Conservation (phyloP, 2,113 vertebrate genomes). For the Thermophis baileyi region DNA sequence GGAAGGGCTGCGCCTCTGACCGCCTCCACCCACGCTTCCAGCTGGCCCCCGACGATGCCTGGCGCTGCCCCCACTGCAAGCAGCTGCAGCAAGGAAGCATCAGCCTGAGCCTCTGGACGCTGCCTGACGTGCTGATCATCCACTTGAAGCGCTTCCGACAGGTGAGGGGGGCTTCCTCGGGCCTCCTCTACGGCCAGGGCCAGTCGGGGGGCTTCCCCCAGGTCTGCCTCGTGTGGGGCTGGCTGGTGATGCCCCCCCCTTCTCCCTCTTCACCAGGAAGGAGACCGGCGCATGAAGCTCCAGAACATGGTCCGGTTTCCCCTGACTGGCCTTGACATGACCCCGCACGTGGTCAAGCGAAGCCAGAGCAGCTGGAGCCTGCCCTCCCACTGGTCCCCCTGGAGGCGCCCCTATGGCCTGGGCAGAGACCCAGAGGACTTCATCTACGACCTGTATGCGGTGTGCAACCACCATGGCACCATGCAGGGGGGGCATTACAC, state of each 20-base stretch:
- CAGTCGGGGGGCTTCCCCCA: rapidly evolving
- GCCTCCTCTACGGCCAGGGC: too few species aligned
- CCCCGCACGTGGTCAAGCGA: constrained; percentile 92
- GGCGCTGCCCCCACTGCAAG: constrained; percentile 97
- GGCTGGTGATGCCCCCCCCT: too few species aligned
- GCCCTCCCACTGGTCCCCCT: constrained; percentile 92
- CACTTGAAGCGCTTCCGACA: constrained; percentile 96
- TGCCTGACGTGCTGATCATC: constrained; percentile 94
- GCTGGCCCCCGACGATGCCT: constrained; percentile 95
- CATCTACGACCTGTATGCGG: constrained; percentile 93
- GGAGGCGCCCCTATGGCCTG: constrained; percentile 89
- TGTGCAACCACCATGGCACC: constrained; percentile 96
- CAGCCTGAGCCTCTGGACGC: constrained; percentile 94
- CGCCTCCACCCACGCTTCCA: constrained; percentile 53
- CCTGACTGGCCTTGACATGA: constrained; percentile 91
- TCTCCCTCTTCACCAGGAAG: constrained; percentile 73
- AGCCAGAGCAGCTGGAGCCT: constrained; percentile 97
- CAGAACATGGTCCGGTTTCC: constrained; percentile 96
- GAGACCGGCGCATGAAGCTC: constrained; percentile 89
- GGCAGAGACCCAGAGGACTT: constrained; percentile 93
- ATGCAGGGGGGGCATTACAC: constrained; percentile 98
- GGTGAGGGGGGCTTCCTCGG: constrained; percentile 65
- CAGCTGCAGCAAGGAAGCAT: constrained; percentile 98
- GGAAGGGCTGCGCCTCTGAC: background rate
- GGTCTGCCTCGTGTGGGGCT: background rate